A percentile compares a stretch with the other conserved stretches of the same genome.
Evolutionary conservation across 2,113 vertebrate genomes (phyloP).

Genomic region (Pycnonotus jocosus): DNA sequence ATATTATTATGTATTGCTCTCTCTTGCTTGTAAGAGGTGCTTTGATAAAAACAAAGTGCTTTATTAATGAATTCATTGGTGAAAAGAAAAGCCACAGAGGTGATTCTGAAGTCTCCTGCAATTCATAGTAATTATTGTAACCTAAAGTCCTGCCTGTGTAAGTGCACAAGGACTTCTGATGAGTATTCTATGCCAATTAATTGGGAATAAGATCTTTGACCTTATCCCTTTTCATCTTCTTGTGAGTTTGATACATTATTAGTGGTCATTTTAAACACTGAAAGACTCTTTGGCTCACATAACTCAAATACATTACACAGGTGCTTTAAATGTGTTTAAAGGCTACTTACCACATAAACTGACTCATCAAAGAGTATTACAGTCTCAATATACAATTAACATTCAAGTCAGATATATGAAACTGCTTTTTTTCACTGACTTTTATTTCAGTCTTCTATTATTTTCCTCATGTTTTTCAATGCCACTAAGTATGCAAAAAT

Average conservation of each 20-base stretch:
- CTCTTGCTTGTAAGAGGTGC: not conserved
- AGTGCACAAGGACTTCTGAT: not conserved
- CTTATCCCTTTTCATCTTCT: not conserved
- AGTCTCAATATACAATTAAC: not conserved
- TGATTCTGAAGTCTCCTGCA: not conserved
- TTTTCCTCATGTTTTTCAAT: not conserved
- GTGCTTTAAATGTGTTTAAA: not conserved
- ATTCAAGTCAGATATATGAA: not conserved
- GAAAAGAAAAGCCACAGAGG: not conserved
- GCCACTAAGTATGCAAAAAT: not conserved
- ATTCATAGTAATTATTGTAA: not conserved
- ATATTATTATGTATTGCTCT: not conserved
- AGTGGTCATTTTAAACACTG: not conserved
- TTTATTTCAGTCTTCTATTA: not conserved
- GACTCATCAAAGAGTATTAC: not conserved
- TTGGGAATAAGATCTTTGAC: not conserved
- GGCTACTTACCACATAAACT: not conserved
- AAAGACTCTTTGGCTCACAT: not conserved
- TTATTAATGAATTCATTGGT: not conserved
- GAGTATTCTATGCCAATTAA: not conserved
- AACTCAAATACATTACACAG: not conserved
- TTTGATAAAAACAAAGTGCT: not conserved
- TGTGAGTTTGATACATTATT: not conserved
- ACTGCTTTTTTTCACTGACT: not conserved
- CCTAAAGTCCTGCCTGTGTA: not conserved